Evolutionary conservation across 2,888 invertebrate genomes (phyloP).

Genomic region (Eumerus sabulonum): DNA sequence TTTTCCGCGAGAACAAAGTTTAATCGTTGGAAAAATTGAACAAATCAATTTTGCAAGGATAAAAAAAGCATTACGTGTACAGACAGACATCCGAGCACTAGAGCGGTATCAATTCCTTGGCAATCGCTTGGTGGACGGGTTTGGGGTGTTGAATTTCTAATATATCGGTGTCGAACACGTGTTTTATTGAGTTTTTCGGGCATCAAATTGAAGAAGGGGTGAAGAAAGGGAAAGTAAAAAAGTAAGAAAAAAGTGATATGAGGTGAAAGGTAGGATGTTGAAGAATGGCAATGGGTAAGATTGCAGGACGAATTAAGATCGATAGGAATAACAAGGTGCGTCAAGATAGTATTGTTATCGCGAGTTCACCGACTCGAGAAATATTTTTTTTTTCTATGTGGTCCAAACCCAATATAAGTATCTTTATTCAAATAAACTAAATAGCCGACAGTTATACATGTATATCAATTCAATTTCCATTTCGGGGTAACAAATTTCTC

Average conservation of each 20-base stretch:
- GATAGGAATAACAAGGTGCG: conserved; percentile 54
- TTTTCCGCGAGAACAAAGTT: conserved; percentile 74
- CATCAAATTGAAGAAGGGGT: conserved; percentile 28
- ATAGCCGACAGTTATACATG: neutral
- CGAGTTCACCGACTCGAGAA: too few species aligned
- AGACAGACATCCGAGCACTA: neutral
- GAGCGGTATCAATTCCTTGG: neutral
- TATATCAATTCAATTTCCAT: neutral
- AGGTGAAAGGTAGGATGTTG: neutral
- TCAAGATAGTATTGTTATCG: too few species aligned
- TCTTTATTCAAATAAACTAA: too few species aligned
- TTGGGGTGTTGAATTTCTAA: conserved; percentile 59
- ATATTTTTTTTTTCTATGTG: too few species aligned
- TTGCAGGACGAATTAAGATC: neutral
- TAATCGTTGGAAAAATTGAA: conserved; percentile 79
- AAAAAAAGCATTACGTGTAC: conserved; percentile 64
- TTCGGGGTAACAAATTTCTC: neutral
- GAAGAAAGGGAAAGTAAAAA: conserved; percentile 19
- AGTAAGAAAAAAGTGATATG: neutral
- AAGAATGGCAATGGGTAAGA: conserved; percentile 27
- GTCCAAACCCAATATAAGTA: too few species aligned
- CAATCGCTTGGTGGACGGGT: neutral
- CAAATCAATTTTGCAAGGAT: conserved; percentile 78
- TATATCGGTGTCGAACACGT: conserved; percentile 59
- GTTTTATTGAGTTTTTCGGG: conserved; percentile 54